Evolutionary conservation across 1,140 invertebrate species (phyloP).

Genomic region (Lepidostoma basale): DNA sequence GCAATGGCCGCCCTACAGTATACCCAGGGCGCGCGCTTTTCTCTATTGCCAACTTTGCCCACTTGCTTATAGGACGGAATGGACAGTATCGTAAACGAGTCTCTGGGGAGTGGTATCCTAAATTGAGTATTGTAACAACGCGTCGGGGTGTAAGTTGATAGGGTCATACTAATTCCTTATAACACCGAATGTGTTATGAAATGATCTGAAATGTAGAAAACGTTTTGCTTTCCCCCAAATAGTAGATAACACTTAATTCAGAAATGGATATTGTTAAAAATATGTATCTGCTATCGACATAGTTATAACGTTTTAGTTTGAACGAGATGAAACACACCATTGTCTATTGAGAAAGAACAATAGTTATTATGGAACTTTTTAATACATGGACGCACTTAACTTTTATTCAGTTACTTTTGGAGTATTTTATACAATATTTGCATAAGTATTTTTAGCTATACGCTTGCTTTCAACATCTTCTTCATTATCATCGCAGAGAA

Average conservation of each 20-base stretch:
- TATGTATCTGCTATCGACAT: no score
- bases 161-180: constrained; percentile 39
- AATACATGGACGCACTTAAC: not conserved
- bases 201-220: not conserved
- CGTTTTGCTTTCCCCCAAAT: constrained; percentile 18
- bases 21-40: not conserved
- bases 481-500: not conserved
- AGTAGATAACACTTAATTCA: not conserved
- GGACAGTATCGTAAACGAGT: constrained; percentile 20
- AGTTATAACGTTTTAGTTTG: no score
- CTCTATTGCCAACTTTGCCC: constrained; percentile 2
- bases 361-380: not conserved
- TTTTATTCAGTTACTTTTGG: no score
- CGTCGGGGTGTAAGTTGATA: constrained; percentile 40
- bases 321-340: no score
- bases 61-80: constrained; percentile 28
- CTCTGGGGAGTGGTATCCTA: constrained; percentile 39
- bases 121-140: constrained; percentile 44
- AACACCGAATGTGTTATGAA: constrained; percentile 26
- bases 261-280: no score
- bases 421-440: no score
- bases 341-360: no score
- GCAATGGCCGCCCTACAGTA: not conserved
- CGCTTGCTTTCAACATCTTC: no score
- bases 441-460: not conserved